These are phyloP conservation scores for Adrianichthys oophorus DNA, from an alignment of 2,797 vertebrate species.

Conservation along the genomic window DNA sequence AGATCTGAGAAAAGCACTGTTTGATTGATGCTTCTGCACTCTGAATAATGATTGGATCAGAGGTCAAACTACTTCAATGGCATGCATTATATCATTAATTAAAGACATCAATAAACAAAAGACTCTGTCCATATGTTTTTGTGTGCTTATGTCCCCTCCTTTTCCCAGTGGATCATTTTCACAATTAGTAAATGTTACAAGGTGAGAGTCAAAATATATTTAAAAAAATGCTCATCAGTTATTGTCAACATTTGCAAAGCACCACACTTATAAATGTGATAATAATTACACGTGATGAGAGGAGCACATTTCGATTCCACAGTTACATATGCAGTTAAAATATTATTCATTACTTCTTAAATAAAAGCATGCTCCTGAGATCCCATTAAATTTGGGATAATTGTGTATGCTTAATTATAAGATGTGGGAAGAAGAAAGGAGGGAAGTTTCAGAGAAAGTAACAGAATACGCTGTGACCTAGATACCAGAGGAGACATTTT, in stretches of 20 bases:
- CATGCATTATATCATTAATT: constrained; percentile 97
- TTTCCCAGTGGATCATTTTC: constrained; percentile 77
- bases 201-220: constrained; percentile 57
- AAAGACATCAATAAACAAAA: constrained; percentile 91
- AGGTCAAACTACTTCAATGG: constrained; percentile 94
- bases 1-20: constrained; percentile 78
- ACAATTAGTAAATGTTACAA: constrained; percentile 83
- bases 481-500: constrained; percentile 79
- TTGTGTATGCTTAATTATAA: constrained; percentile 87
- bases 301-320: constrained; percentile 78
- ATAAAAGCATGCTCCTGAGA: constrained; percentile 81
- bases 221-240: constrained; percentile 41
- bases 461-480: constrained; percentile 78
- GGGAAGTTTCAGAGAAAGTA: constrained; percentile 78
- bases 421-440: constrained; percentile 63
- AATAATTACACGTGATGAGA: constrained; percentile 83
- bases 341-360: constrained; percentile 88
- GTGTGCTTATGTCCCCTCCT: constrained; percentile 72
- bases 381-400: constrained; percentile 87
- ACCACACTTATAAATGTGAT: constrained; percentile 54
- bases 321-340: constrained; percentile 86
- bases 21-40: constrained; percentile 92
- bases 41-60: constrained; percentile 95
- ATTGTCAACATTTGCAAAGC: constrained; percentile 55
- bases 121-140: constrained; percentile 88